Base-by-base conservation (phyloP, 2,888 invertebrate genomes). In the Anarsia innoxiella region DNA sequence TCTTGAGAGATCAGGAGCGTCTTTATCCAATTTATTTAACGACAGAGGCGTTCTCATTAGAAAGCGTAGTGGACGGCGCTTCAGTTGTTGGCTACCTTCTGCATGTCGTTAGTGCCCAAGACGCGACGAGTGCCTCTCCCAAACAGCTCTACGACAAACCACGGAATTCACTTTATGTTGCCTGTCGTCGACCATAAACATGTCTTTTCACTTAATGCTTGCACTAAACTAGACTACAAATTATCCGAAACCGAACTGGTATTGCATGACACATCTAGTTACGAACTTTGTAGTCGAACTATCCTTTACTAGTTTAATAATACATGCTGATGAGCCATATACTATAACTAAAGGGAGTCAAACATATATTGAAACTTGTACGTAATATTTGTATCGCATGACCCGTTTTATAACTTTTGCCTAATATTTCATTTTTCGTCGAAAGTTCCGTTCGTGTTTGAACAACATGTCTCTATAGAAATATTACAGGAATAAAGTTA, bases 21-120 rank as follows among this genome's bases (percentile, higher is more conserved):
- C 83, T 83, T 83, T 83, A 82, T 82, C 80, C 83, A 83, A 84
- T 84, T 83, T 83, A 78, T 84, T 82, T 83, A 84, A 84, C 79
- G 83, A 83, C 66, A 76, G 66, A 71, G 70, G 72, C 70, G 68
- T 68, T 66, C 80, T 83, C 83, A 82, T 84, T 83, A 83, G 77
- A 64, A 71, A 61, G 54, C 59, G 67, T 66, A 71, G 70, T 72
- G 80, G 74, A 72, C 74, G 71, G 72, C 68, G 26, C 12, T 13
- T 9, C 41, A 51, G 42, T 53, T 56, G 56, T 66, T 60, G 66
- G 68, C 66, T 66, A 67, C 68, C 68, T 70, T 58, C 46, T 58
- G 64, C 60, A 59, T 61, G 62, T 73, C 70, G 71, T 71, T 74
- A 75, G 70, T 61, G 15, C 4, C 13, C 28, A n/a, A 25, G 30